Base-by-base conservation (phyloP, 2,888 invertebrate genomes). In the Diarsia mendica region DNA sequence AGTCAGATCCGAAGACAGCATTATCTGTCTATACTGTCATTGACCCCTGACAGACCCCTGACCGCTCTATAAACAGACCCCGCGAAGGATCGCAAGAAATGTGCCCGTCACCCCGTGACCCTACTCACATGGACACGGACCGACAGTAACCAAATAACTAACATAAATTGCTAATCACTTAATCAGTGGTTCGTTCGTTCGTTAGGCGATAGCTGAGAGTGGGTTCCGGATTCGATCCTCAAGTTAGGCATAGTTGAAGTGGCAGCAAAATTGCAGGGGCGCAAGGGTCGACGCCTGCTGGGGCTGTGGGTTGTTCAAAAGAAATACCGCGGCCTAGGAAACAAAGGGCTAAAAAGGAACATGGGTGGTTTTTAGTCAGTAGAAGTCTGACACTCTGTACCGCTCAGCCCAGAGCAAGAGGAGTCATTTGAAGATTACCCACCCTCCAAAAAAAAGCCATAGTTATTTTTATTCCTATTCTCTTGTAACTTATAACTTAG, bases 91-190 rank as follows among this genome's bases (percentile, higher is more conserved):
- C 18, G 20, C 49, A 75, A 75, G 75, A 72, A 79, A 80, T 58
- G 15, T 58, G 1, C 13, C 70, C 39, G 75, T 79, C 79, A 58
- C 13, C 10, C 74, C 9, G 8, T 18, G 44, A 60, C 80, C 72
- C 72, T 79, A 15, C 5, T 79, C 79, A 75, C 79, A 70, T n/a
- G 44, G 70, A 75, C 79, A 70, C 18, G 44, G 70, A 15, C 58
- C 18, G 72, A 71, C 49, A 60, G 44, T 23, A 80, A 60, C 58
- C 33, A 60, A 71, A 75, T 75, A 75, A 72, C 44, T 46, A 46
- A 79, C 80, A 67, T 53, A 60, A 60, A 71, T 79, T 23, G 53
- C 53, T 65, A 75, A 82, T 79, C 72, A 60, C 75, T 79, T 79
- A 60, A 75, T 75, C 80, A 71, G 58, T 49, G 11, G 28, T 33